Percentiles rank a stretch among this genome's conserved stretches.
phyloP scores from a whole-genome alignment of 2,888 invertebrate species.

The Allophyes oxyacanthae region DNA sequence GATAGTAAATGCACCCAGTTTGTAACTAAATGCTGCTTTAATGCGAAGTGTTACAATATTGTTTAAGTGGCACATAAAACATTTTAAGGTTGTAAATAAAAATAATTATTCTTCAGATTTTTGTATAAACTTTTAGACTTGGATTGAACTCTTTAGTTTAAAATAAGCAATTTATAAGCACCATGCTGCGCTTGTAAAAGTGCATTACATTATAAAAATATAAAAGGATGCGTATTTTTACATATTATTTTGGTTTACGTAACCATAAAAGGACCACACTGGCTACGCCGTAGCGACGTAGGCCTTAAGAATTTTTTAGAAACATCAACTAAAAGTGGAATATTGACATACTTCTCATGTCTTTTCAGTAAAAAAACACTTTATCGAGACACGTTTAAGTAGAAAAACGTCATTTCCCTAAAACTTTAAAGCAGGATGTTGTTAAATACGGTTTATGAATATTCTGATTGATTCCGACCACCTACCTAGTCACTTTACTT shows the following conservation, averaged over 20 bases:
- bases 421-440: slow-evolving; percentile 6
- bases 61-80: slow-evolving; percentile 14
- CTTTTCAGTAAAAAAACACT: too few relatives aligned
- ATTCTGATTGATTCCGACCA: slow-evolving; percentile 19
- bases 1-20: slow-evolving; percentile 31
- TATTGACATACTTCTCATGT: too few relatives aligned
- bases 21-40: slow-evolving; percentile 34
- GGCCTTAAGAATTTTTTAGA: not conserved
- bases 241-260: not conserved
- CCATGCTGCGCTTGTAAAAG: too few relatives aligned
- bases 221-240: too few relatives aligned
- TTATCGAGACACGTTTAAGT: too few relatives aligned
- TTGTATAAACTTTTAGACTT: not conserved
- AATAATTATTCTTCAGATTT: not conserved
- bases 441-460: not conserved
- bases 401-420: not conserved
- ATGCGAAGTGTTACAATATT: slow-evolving; percentile 28
- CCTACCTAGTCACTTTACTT: slow-evolving; percentile 12
- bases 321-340: too few relatives aligned
- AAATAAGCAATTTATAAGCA: too few relatives aligned
- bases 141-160: too few relatives aligned
- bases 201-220: too few relatives aligned
- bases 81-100: not conserved
- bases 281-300: slow-evolving; percentile 37
- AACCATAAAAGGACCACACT: slow-evolving; percentile 2